A percentile compares a stretch with the other conserved stretches of the same genome.
These are phyloP conservation scores for Danio aesculapii DNA, from an alignment of 2,797 vertebrate species.

Conservation along the genomic window DNA sequence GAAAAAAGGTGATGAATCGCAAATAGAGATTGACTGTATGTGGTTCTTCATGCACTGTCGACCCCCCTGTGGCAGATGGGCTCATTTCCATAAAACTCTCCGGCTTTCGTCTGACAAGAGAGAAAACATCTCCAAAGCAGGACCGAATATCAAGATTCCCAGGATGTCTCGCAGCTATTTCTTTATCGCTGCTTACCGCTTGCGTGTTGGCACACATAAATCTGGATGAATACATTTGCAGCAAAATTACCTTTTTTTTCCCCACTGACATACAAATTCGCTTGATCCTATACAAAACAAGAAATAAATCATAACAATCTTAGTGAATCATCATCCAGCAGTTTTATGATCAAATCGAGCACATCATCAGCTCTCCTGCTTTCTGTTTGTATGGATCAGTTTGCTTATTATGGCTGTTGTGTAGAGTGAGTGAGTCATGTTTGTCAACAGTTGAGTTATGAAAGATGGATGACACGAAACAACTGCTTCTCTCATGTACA, in stretches of 20 bases:
- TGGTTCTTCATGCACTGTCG: slow-evolving; percentile 75
- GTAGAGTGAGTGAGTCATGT: slow-evolving; percentile 8
- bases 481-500: background rate
- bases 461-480: background rate
- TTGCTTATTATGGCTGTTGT: slow-evolving; percentile 9
- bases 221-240: slow-evolving; percentile 6
- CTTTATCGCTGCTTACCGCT: slow-evolving; percentile 28
- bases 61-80: slow-evolving; percentile 74
- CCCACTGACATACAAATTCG: background rate
- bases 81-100: slow-evolving; percentile 82
- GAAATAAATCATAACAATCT: background rate
- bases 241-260: background rate
- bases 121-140: slow-evolving; percentile 68
- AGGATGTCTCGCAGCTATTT: slow-evolving; percentile 62
- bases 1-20: slow-evolving; percentile 74
- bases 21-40: slow-evolving; percentile 79
- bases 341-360: background rate
- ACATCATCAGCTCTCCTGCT: background rate
- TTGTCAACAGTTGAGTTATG: background rate
- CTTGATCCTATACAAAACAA: background rate
- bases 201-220: slow-evolving; percentile 26
- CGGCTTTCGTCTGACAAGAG: slow-evolving; percentile 77
- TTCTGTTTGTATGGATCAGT: background rate
- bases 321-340: background rate
- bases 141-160: slow-evolving; percentile 71